Percentiles rank a stretch among this genome's conserved stretches.
Conservation (phyloP, 2,113 vertebrate species). For the Mormyrus iriodes region DNA sequence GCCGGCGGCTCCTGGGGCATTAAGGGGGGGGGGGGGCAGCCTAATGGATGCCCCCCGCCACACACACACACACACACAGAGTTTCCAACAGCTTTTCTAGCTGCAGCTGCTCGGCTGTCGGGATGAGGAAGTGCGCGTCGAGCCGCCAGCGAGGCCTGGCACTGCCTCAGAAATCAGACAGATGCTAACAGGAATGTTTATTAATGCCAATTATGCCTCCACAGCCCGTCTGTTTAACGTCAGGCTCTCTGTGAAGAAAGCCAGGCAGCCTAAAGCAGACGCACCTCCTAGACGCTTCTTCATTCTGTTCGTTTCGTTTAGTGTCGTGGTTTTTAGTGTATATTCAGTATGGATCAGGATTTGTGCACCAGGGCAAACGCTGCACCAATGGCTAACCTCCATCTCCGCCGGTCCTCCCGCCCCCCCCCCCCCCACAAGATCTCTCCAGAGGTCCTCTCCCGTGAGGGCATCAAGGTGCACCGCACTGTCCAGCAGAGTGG, state of each 20-base stretch:
- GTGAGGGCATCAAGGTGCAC: slow-evolving; percentile 94
- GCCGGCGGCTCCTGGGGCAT: not conserved
- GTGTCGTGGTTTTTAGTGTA: not conserved
- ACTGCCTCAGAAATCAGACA: not conserved
- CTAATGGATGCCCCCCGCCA: not conserved
- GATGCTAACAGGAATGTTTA: not conserved
- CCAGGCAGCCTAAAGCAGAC: not conserved
- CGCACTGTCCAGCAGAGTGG: slow-evolving; percentile 92
- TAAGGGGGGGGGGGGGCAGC: not conserved
- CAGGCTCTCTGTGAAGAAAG: not conserved
- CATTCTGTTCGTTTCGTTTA: not conserved
- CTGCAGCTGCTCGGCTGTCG: not conserved
- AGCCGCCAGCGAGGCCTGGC: not conserved
- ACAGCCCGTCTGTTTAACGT: not conserved
- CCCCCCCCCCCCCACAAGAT: slow-evolving; percentile 61
- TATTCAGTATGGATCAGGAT: not conserved
- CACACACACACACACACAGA: not conserved
- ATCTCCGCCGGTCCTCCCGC: not conserved
- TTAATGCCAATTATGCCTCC: not conserved
- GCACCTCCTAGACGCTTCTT: not conserved
- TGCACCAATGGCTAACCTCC: not conserved
- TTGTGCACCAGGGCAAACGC: not conserved
- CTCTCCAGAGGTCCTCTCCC: slow-evolving; percentile 93
- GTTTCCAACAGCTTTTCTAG: not conserved
- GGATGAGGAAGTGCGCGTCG: not conserved